These are phyloP conservation scores for Urocolius indicus DNA, from an alignment of 2,113 vertebrate species.

Conservation along the genomic window DNA sequence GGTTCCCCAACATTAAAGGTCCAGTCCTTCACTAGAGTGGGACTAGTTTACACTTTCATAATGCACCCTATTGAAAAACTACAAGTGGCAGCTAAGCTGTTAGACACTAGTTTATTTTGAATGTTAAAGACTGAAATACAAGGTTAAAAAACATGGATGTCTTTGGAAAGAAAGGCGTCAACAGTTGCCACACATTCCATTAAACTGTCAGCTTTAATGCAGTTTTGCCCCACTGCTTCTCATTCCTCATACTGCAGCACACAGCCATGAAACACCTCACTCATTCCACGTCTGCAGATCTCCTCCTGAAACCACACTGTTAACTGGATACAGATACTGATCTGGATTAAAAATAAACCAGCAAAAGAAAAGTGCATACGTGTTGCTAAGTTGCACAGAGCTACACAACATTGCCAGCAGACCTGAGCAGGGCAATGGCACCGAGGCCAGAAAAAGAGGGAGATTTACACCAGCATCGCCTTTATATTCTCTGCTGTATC, in stretches of 20 bases:
- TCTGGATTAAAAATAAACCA: constrained; percentile 6
- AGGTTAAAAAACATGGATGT: not conserved
- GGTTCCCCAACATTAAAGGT: not conserved
- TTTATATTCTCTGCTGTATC: fast-evolving
- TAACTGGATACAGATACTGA: not conserved
- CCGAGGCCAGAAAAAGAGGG: fast-evolving
- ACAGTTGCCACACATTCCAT: not conserved
- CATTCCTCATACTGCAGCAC: not conserved
- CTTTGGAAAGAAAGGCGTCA: not conserved
- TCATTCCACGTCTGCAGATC: not conserved
- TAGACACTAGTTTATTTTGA: not conserved
- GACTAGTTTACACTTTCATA: not conserved
- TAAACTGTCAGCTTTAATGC: not conserved
- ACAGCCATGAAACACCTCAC: not conserved
- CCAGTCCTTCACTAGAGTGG: not conserved
- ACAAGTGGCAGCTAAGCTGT: not conserved
- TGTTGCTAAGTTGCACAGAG: not conserved
- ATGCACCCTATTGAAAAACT: not conserved
- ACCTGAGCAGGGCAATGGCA: not conserved
- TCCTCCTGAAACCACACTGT: not conserved
- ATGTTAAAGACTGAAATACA: not conserved
- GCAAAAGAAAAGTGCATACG: fast-evolving
- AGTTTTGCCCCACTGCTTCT: not conserved
- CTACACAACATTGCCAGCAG: not conserved
- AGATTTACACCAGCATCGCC: not conserved